Base-by-base conservation (phyloP, 92 coral and sea anemone genomes). In the Paragorgia papillata region DNA sequence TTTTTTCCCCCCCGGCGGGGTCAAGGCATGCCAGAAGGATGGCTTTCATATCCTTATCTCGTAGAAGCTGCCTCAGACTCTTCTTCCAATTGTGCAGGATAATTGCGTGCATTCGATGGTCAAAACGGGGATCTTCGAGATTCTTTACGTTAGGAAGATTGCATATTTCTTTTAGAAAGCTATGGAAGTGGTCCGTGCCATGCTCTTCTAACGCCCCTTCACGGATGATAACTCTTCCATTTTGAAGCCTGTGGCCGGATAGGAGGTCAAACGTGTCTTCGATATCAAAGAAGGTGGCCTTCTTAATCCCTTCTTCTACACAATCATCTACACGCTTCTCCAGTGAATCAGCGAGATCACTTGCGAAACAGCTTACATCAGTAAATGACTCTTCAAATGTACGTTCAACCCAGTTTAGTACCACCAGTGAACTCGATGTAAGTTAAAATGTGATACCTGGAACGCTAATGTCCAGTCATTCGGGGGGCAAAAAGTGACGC, bases 211-310 rank as follows among this genome's bases (percentile, higher is more conserved):
- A 22, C 8, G 28, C 70, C 25, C 46, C 46, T 63, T 63, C 70
- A 8, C 49, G 7, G 20, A 63, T 31, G 49, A 35, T 31, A 15
- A 63, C 46, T 2, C 32, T 8, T 14, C 26, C 70, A 35, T 63
- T 31, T 9, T 8, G 14, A 17, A 63, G 41, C 41, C 70, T 63
- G 25, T 63, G 46, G 24, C 70, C 70, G n/a, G 19, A 63, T 21
- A 63, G 70, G 9, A 63, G 41, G n/a, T 8, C 32, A 34, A 63
- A 27, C 20, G 70, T 63, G 20, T 63, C 70, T 63, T 63, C 70
- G 7, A 63, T 63, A 33, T 28, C 70, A 21, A 63, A 63, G 43
- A 63, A 28, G 9, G 43, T 63, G 43, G 6, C 43, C 12, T 37
- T 37, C 43, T 37, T 37, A 5, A 37, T 37, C 12, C 43, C 43